phyloP scores from a whole-genome alignment of 2,113 vertebrate genomes.

The Ginglymostoma cirratum region DNA sequence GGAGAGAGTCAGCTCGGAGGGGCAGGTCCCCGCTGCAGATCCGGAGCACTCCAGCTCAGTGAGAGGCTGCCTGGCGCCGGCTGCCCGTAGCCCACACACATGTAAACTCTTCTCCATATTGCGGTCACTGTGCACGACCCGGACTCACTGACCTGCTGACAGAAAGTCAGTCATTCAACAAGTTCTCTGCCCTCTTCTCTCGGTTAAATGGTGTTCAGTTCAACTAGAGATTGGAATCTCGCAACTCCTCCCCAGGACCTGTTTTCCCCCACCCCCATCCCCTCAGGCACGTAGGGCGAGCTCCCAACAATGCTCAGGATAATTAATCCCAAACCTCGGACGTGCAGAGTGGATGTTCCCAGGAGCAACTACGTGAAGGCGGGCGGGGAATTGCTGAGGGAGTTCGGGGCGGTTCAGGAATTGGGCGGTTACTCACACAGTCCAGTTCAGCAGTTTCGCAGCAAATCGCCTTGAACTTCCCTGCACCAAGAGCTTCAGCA shows the following conservation, averaged over 20 bases:
- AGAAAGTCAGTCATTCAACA: not conserved
- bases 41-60: conserved; percentile 49
- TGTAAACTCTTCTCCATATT: conserved; percentile 60
- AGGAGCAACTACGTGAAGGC: not conserved
- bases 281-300: not conserved
- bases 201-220: not conserved
- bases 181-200: not conserved
- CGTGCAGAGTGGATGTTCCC: conserved; percentile 25
- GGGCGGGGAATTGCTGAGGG: not conserved
- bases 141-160: not conserved
- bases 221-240: not conserved
- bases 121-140: not conserved
- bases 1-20: conserved; percentile 62
- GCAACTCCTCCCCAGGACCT: not conserved
- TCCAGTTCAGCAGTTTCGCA: not conserved
- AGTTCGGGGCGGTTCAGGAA: not conserved
- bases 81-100: conserved; percentile 34
- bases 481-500: not conserved
- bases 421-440: not conserved
- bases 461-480: not conserved
- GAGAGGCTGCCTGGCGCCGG: conserved; percentile 47
- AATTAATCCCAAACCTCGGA: conserved; percentile 35
- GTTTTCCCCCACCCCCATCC: not conserved
- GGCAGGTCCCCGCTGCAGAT: conserved; percentile 58
- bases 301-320: conserved; percentile 16